Evolutionary conservation across 2,113 vertebrate species (phyloP).

Genomic region (Ginglymostoma cirratum): DNA sequence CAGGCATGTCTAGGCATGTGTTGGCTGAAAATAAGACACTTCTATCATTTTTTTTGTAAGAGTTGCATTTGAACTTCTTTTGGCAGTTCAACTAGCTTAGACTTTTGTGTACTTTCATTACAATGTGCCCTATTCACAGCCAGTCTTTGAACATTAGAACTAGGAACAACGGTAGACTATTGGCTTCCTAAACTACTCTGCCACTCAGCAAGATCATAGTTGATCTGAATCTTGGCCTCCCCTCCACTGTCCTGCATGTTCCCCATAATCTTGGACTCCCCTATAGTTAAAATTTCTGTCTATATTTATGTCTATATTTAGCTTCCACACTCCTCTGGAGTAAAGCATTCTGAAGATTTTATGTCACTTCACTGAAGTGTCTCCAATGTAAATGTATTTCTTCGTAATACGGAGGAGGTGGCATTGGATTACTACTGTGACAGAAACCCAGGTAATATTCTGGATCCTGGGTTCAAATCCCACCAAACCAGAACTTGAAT

Average conservation of each 20-base stretch:
- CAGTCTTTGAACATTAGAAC: neutral
- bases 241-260: neutral
- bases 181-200: neutral
- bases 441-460: no score
- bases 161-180: neutral
- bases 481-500: no score
- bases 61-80: neutral
- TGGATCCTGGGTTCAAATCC: no score
- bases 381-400: no score
- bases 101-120: neutral
- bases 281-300: neutral
- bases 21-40: neutral
- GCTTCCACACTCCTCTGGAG: neutral
- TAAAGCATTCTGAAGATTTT: neutral
- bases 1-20: slow-evolving; percentile 8
- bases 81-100: neutral
- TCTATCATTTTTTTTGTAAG: neutral
- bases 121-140: neutral
- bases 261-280: neutral
- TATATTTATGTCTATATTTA: no score
- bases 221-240: neutral
- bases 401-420: no score
- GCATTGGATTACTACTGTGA: no score
- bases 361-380: no score
- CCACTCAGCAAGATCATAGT: neutral